A percentile compares a stretch with the other conserved stretches of the same genome.
Conservation (phyloP, 2,888 invertebrate genomes). For the Oscheius myriophilus region DNA sequence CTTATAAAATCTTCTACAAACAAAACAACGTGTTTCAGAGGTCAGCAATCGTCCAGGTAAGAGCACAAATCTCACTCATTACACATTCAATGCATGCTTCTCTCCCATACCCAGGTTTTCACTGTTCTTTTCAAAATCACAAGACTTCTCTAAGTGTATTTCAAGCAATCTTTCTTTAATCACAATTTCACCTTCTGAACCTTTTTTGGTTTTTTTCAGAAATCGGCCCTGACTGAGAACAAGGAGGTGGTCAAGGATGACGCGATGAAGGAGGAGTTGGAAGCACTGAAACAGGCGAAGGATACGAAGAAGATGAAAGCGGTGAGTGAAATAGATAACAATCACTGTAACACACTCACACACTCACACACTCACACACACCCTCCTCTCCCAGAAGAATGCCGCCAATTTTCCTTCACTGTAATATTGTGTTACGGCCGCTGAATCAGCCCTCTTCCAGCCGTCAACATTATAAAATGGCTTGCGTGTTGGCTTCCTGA, state of each 20-base stretch:
- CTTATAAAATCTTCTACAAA: too few species aligned
- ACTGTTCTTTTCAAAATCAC: not conserved
- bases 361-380: too few species aligned
- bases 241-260: slow-evolving; percentile 60
- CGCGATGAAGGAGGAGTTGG: slow-evolving; percentile 61
- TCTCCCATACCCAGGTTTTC: not conserved
- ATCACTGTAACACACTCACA: too few species aligned
- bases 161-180: not conserved
- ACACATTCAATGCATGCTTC: not conserved
- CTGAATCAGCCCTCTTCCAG: not conserved
- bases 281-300: slow-evolving; percentile 55
- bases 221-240: slow-evolving; percentile 62
- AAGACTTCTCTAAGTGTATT: too few species aligned
- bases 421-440: not conserved
- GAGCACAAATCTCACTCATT: not conserved
- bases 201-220: too few species aligned
- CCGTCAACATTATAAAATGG: too few species aligned
- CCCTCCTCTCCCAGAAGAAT: not conserved
- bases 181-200: slow-evolving; percentile 1
- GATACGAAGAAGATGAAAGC: slow-evolving; percentile 63
- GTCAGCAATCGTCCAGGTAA: slow-evolving; percentile 20
- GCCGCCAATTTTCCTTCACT: not conserved
- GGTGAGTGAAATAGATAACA: slow-evolving; percentile 20
- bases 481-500: too few species aligned
- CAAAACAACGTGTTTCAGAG: too few species aligned